Percentiles rank a stretch among this genome's conserved stretches.
Conservation (phyloP, 2,888 invertebrate species). For the Tholera decimalis region DNA sequence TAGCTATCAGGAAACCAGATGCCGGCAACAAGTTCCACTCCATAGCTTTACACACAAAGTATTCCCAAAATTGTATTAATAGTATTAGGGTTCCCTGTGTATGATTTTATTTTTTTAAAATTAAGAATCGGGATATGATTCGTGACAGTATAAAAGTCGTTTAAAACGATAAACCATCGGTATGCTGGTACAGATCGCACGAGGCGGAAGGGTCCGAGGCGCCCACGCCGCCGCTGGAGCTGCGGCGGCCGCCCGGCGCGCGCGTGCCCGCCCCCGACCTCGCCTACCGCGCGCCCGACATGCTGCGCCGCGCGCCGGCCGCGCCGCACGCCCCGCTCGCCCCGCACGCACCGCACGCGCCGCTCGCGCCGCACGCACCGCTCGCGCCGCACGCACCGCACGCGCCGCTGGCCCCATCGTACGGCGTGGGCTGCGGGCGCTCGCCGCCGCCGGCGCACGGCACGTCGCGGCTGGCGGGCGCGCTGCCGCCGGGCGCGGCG, state of each 20-base stretch:
- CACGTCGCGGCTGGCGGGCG: constrained; percentile 45
- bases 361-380: constrained; percentile 75
- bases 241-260: constrained; percentile 92
- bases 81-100: too few species aligned
- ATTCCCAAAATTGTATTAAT: too few species aligned
- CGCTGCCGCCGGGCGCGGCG: constrained; percentile 54
- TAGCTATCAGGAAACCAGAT: too few species aligned
- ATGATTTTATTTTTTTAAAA: too few species aligned
- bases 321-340: constrained; percentile 75
- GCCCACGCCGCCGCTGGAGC: constrained; percentile 94
- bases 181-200: constrained; percentile 80
- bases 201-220: constrained; percentile 92
- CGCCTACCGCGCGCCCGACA: constrained; percentile 87
- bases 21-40: too few species aligned
- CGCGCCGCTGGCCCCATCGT: constrained; percentile 88
- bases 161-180: constrained; percentile 7
- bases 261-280: constrained; percentile 89
- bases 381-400: constrained; percentile 69
- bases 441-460: constrained; percentile 72
- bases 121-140: neutral
- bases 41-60: too few species aligned
- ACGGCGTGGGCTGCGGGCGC: constrained; percentile 45
- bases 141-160: neutral
- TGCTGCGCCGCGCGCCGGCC: constrained; percentile 43
- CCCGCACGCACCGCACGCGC: constrained; percentile 82